Percentiles rank a stretch among this genome's conserved stretches.
Evolutionary conservation across 2,113 vertebrate genomes (phyloP).

Genomic region (Oxyura jamaicensis): DNA sequence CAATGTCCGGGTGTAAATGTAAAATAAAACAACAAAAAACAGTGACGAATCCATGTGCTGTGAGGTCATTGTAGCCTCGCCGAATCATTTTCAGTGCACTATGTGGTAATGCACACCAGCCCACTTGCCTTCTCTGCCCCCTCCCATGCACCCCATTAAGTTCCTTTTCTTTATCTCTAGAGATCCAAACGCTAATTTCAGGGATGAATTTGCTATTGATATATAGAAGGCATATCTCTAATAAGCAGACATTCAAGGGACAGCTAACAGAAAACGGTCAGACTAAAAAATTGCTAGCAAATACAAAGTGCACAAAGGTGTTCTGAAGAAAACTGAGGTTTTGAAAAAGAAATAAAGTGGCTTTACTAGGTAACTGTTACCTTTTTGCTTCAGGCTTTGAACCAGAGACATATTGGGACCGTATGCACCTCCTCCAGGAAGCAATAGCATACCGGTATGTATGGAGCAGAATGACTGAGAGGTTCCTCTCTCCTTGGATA

Average conservation of each 20-base stretch:
- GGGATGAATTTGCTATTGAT: not conserved
- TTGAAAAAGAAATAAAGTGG: not conserved
- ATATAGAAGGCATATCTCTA: not conserved
- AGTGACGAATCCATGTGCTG: not conserved
- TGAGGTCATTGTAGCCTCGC: not conserved
- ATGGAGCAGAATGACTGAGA: not conserved
- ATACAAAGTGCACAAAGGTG: not conserved
- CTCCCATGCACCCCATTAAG: not conserved
- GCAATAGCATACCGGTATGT: constrained; percentile 90
- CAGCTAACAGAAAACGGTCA: not conserved
- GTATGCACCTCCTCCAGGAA: constrained; percentile 98
- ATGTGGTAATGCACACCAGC: not conserved
- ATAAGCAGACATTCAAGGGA: not conserved
- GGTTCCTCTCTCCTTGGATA: not conserved
- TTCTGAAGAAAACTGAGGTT: not conserved
- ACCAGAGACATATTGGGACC: constrained; percentile 96
- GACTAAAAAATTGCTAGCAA: not conserved
- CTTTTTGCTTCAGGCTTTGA: constrained; percentile 86
- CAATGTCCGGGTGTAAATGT: not conserved
- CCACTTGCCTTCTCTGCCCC: not conserved
- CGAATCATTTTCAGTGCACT: not conserved
- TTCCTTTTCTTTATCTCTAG: not conserved
- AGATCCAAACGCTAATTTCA: not conserved
- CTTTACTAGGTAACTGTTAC: not conserved
- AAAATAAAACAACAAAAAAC: not conserved